Evolutionary conservation across 2,797 vertebrate species (phyloP), one percentile per base, ranked within the genome.

Genomic region (Sorex maritimensis): DNA sequence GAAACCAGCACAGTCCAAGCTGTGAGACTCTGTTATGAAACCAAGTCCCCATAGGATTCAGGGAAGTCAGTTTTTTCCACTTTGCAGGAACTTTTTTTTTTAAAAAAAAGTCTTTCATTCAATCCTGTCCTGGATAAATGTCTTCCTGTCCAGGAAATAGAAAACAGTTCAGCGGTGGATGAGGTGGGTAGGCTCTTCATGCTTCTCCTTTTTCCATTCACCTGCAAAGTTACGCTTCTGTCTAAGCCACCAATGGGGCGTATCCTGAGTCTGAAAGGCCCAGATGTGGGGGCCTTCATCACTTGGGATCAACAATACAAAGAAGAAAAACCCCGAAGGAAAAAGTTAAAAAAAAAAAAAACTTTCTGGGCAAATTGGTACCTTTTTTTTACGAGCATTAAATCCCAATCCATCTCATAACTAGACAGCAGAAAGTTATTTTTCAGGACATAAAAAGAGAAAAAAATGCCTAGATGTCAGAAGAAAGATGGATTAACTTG

Each of bases 71-170:
- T 52, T 86, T 92, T 82, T 89, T 63, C 73, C 83, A 67, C 15
- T 71, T 58, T 6, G 52, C 72, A 81, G 58, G 58, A 61, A 61
- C 55, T 2, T 44, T 44, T 44, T 44, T 44, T 44, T 44, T 41
- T 80, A 78, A 93, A 92, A 93, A 92, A 87, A 52, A 52, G 13
- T 14, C 49, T 52, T 52, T 52, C 49, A 52, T 52, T 52, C 81
- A 46, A n/a, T n/a, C 63, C 46, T 23, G 11, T 28, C 72, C 78
- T 23, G n/a, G 84, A 28, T 74, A 82, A 79, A 80, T 19, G 38
- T 44, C 44, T 80, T 77, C 81, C 92, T 96, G 81, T 73, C 72
- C 81, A 69, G 89, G 68, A 94, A 94, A 86, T 61, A 61, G 19
- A 61, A 87, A 87, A 75, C 65, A 19, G 58, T 61, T 61, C 15